These are phyloP conservation scores for Tigriopus japonicus DNA, from an alignment of 1,140 invertebrate genomes.

Conservation along the genomic window DNA sequence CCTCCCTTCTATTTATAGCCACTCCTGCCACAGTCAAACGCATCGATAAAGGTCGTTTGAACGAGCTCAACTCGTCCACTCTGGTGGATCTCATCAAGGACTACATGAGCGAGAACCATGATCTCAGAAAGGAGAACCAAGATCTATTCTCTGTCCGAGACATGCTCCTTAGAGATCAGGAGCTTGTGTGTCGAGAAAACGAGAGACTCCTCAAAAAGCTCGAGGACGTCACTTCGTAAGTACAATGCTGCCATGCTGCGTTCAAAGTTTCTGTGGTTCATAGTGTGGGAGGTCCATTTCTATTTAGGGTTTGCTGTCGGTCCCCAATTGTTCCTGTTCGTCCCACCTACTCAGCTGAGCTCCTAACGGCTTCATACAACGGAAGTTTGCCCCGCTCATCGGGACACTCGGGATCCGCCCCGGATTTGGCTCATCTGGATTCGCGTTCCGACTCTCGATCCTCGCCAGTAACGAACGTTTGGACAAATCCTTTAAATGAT, in stretches of 20 bases:
- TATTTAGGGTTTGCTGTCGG: constrained; percentile 46
- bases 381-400: constrained; percentile 20
- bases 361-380: constrained; percentile 27
- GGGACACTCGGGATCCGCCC: constrained; percentile 12
- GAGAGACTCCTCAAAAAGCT: constrained; percentile 65
- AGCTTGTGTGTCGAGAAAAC: constrained; percentile 71
- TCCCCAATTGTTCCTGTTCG: constrained; percentile 53
- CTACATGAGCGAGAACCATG: constrained; percentile 66
- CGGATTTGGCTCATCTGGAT: constrained; percentile 15
- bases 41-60: constrained; percentile 46
- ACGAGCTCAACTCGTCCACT: constrained; percentile 36
- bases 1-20: constrained; percentile 3
- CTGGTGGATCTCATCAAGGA: constrained; percentile 43
- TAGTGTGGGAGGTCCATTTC: too few relatives aligned
- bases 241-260: background rate
- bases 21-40: constrained; percentile 6
- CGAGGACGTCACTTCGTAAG: constrained; percentile 62
- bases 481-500: constrained; percentile 41
- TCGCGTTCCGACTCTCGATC: constrained; percentile 14
- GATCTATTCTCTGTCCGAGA: constrained; percentile 61
- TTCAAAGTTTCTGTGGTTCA: background rate
- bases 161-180: constrained; percentile 62
- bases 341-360: constrained; percentile 43
- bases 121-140: constrained; percentile 60
- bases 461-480: constrained; percentile 37